These are phyloP conservation scores for Choloepus hoffmanni DNA, from an alignment of 2,113 vertebrate genomes.

Conservation along the genomic window DNA sequence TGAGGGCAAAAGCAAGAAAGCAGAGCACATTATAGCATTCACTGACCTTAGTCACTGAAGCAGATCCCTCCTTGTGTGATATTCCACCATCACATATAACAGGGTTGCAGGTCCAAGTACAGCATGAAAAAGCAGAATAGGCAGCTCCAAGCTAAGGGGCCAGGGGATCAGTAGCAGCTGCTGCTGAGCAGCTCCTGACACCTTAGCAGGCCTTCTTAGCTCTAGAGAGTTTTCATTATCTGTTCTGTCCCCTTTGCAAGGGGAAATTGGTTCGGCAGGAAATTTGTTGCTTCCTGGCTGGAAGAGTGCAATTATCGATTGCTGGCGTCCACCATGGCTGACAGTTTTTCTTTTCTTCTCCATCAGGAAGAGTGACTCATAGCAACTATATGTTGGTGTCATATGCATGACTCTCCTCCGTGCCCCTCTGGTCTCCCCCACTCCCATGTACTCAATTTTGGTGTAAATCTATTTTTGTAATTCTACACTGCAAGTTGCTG, in stretches of 20 bases:
- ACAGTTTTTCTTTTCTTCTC: not conserved
- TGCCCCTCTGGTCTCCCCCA: not conserved
- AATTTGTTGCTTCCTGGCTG: not conserved
- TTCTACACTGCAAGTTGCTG: not conserved
- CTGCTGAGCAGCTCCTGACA: not conserved
- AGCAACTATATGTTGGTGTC: not conserved
- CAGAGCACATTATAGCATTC: not conserved
- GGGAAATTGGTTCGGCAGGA: constrained; percentile 45
- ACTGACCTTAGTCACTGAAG: constrained; percentile 12
- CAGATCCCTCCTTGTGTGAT: not conserved
- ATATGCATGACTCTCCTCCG: not conserved
- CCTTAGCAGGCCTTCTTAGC: constrained; percentile 2
- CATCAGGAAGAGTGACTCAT: constrained; percentile 40
- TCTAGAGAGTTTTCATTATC: constrained; percentile 24
- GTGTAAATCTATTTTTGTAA: not conserved
- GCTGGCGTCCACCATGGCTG: constrained; percentile 31
- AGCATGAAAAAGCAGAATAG: constrained; percentile 24
- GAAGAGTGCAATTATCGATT: constrained; percentile 31
- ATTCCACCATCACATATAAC: not conserved
- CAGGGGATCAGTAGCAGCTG: not conserved
- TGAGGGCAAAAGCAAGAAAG: constrained; percentile 25
- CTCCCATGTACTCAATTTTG: not conserved
- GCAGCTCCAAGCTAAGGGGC: not conserved
- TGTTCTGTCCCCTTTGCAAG: constrained; percentile 24
- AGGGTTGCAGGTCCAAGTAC: not conserved